Evolutionary conservation across 1,140 invertebrate species (phyloP).

Genomic region (Drosophila miranda): DNA sequence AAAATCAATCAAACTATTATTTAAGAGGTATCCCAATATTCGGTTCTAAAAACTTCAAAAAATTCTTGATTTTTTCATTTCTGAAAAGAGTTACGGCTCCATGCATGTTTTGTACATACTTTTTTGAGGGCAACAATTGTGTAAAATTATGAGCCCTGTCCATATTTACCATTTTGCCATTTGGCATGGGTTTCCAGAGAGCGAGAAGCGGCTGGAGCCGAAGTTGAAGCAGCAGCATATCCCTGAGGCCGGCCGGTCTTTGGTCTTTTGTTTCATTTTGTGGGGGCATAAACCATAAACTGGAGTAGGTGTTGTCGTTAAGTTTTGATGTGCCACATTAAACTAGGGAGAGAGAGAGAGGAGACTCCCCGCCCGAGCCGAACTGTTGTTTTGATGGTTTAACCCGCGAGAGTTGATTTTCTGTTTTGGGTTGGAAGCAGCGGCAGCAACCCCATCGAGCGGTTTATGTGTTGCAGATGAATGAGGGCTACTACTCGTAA

Average conservation of each 20-base stretch:
- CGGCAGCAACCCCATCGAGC: conserved; percentile 52
- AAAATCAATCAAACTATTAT: too few relatives aligned
- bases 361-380: conserved; percentile 16
- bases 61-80: background rate
- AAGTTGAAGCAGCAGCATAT: conserved; percentile 8
- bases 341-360: conserved; percentile 35
- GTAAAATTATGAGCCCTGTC: conserved; percentile 70
- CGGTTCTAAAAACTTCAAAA: too few relatives aligned
- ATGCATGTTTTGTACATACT: conserved; percentile 62
- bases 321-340: conserved; percentile 77
- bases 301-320: conserved; percentile 78
- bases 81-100: conserved; percentile 14
- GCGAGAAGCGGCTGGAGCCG: conserved; percentile 10
- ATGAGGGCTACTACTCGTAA: conserved; percentile 34
- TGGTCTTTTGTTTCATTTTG: conserved; percentile 44
- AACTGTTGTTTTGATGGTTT: background rate
- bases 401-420: too few relatives aligned
- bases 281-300: conserved; percentile 57
- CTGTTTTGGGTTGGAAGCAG: too few relatives aligned
- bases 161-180: conserved; percentile 75
- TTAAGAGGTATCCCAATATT: too few relatives aligned
- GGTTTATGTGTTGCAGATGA: conserved; percentile 56
- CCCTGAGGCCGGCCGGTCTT: background rate
- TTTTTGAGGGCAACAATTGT: conserved; percentile 57
- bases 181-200: conserved; percentile 60